Evolutionary conservation across 2,888 invertebrate species (phyloP), one percentile per base, ranked within the genome.

Genomic region (Spialia ferax): DNA sequence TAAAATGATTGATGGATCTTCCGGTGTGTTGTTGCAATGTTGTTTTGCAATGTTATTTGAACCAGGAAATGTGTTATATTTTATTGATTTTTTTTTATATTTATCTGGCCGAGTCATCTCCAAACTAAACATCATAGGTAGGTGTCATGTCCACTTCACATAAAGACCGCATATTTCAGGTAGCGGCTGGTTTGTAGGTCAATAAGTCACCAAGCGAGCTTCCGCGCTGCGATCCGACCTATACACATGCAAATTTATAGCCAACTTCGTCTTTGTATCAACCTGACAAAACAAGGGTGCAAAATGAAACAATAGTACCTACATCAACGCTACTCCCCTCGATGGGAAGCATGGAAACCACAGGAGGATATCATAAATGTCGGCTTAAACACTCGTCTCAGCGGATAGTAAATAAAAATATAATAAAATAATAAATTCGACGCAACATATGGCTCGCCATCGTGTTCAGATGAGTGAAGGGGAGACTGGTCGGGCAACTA

Each of bases 321-420:
- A n/a, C 86, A 86, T 87, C 87, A 88, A 79, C 80, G 77, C 75
- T 73, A 77, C 76, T 77, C 91, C 91, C 87, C 87, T 88, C 71
- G 71, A 42, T 71, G 74, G 81, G 87, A 91, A 85, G 93, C 92
- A 42, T 71, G 74, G 81, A 88, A 91, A 86, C 93, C 93, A 82
- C 93, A 86, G 76, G 91, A 92, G 91, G 91, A 91, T 92, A 91
- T 93, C 89, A 92, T 93, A 93, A 93, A 92, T 87, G 92, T 88
- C 91, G 85, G 90, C 91, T 93, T 92, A 92, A 93, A 91, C 93
- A 92, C 92, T 88, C 89, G 84, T 90, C 92, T 87, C 89, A 69
- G 75, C 79, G 87, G 91, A 91, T 84, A 88, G 85, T 92, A 91
- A 93, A 93, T 93, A 92, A 92, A 92, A 92, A 90, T 88, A 86